Evolutionary conservation across 1,140 invertebrate species (phyloP).

Genomic region (Brachionus angularis): DNA sequence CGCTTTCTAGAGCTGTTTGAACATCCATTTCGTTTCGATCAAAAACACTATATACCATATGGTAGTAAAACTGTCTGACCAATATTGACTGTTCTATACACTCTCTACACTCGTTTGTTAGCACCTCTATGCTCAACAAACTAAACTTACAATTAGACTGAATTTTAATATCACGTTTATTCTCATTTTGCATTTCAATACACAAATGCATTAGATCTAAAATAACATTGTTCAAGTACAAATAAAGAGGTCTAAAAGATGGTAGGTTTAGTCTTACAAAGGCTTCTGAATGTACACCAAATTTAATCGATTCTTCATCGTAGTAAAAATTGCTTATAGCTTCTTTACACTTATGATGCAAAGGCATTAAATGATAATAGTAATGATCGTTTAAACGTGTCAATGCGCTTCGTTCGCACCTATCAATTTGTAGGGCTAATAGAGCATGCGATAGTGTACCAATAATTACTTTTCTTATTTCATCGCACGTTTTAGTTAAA

Average conservation of each 20-base stretch:
- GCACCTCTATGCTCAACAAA: conserved; percentile 11
- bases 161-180: background rate
- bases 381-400: background rate
- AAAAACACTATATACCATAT: conserved; percentile 33
- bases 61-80: conserved; percentile 33
- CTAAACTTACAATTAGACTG: conserved; percentile 11
- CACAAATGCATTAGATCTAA: conserved; percentile 40
- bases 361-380: conserved; percentile 19
- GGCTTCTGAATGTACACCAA: conserved; percentile 3
- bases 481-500: conserved; percentile 14
- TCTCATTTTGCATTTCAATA: conserved; percentile 39
- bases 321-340: background rate
- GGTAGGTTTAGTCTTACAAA: background rate
- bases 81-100: conserved; percentile 41
- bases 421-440: background rate
- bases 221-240: conserved; percentile 37
- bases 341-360: conserved; percentile 3
- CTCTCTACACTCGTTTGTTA: conserved; percentile 25
- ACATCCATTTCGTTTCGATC: conserved; percentile 13
- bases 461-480: conserved; percentile 18
- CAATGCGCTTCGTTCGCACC: background rate
- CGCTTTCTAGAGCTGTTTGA: background rate
- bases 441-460: background rate
- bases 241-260: background rate
- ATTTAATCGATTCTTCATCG: conserved; percentile 36